A percentile compares a stretch with the other conserved stretches of the same genome.
Evolutionary conservation across 2,113 vertebrate species (phyloP).

Genomic region (Bufo bufo): DNA sequence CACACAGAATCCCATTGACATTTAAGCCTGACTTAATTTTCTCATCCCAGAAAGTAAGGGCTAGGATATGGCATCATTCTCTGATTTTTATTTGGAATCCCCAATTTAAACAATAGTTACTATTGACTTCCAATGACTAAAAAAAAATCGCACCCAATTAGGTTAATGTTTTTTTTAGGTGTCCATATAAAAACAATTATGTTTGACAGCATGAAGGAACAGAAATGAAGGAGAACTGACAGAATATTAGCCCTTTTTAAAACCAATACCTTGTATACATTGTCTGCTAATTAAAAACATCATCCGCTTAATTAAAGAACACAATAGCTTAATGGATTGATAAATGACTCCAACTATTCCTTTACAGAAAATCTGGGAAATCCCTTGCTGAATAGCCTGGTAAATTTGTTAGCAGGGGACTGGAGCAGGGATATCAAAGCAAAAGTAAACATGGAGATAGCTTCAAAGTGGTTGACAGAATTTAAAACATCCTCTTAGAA

Average conservation of each 20-base stretch:
- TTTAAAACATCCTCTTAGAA: no score
- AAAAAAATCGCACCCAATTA: no score
- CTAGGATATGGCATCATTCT: no score
- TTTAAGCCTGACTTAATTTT: no score
- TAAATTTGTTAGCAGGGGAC: background rate
- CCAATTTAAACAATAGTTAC: no score
- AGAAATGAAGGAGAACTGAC: background rate
- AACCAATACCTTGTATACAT: background rate
- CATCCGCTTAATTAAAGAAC: conserved; percentile 1
- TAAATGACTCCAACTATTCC: conserved; percentile 1
- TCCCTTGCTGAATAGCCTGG: background rate
- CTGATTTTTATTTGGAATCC: no score
- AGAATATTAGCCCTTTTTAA: background rate
- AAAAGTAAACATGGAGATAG: background rate
- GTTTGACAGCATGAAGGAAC: background rate
- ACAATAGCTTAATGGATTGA: conserved; percentile 3
- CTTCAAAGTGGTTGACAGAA: no score
- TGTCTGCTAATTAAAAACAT: background rate
- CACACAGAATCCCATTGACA: no score
- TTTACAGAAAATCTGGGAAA: background rate
- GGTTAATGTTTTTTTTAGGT: background rate
- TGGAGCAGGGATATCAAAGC: background rate
- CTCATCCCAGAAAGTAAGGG: no score
- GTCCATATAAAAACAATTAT: background rate
- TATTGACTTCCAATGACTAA: no score